Evolutionary conservation across 2,797 vertebrate species (phyloP).

Genomic region (Parauchenoglanis ngamensis): DNA sequence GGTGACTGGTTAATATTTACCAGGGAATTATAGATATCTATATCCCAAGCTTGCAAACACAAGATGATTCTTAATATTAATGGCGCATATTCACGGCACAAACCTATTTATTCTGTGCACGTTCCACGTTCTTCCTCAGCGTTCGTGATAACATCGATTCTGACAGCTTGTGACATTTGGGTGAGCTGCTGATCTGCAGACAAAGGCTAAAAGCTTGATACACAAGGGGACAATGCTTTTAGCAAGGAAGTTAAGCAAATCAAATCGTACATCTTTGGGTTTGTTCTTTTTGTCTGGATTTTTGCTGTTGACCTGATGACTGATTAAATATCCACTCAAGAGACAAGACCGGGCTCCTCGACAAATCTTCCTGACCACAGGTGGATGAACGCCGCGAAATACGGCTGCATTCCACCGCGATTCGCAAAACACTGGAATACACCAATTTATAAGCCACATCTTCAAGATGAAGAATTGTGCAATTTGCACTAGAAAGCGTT

Average conservation of each 20-base stretch:
- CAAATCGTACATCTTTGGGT: slow-evolving; percentile 19
- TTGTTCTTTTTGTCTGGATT: slow-evolving; percentile 1
- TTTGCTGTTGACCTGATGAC: neutral
- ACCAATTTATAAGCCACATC: neutral
- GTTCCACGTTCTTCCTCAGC: neutral
- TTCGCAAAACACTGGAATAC: neutral
- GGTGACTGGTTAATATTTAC: neutral
- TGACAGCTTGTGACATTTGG: slow-evolving; percentile 64
- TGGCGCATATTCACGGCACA: neutral
- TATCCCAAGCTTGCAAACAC: neutral
- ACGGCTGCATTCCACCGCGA: neutral
- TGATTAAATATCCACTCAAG: neutral
- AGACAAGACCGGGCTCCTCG: neutral
- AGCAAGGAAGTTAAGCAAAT: slow-evolving; percentile 47
- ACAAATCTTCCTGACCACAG: neutral
- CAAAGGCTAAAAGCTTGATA: slow-evolving; percentile 55
- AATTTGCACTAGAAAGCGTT: slow-evolving; percentile 3
- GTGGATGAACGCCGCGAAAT: neutral
- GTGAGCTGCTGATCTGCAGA: slow-evolving; percentile 56
- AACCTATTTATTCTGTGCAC: neutral
- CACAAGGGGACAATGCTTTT: slow-evolving; percentile 53
- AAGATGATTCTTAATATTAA: neutral
- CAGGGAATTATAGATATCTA: neutral
- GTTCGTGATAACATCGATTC: slow-evolving; percentile 38
- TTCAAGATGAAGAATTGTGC: neutral